These are phyloP conservation scores for Phylloscopus collybita DNA, from an alignment of 2,797 vertebrate species.

Conservation along the genomic window DNA sequence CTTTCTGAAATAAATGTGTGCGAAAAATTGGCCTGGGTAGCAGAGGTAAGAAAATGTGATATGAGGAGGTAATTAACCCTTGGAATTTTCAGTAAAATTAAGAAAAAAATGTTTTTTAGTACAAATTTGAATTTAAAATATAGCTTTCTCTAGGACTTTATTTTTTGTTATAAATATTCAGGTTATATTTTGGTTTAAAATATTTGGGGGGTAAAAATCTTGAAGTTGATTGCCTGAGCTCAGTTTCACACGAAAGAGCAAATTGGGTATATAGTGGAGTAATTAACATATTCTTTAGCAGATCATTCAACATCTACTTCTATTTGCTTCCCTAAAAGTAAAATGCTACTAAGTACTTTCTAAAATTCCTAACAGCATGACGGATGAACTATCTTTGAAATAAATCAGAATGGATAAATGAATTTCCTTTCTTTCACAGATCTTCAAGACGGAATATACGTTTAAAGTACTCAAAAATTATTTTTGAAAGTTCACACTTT, in stretches of 20 bases:
- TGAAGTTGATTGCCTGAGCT: neutral
- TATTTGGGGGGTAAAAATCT: neutral
- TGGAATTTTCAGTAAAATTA: neutral
- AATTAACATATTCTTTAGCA: neutral
- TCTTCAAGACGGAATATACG: neutral
- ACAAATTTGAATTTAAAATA: neutral
- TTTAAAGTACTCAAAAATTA: neutral
- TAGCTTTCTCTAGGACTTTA: neutral
- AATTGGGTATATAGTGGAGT: neutral
- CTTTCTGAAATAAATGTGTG: neutral
- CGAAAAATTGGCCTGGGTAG: neutral
- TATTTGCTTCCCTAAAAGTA: neutral
- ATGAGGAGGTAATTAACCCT: neutral
- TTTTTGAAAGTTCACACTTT: neutral
- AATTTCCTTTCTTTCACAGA: neutral
- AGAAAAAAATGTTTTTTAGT: fast-evolving
- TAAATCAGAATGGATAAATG: neutral
- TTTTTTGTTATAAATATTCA: neutral
- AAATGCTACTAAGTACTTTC: neutral
- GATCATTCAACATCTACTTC: neutral
- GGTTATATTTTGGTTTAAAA: neutral
- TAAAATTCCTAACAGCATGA: neutral
- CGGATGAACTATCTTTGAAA: neutral
- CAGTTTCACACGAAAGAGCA: neutral
- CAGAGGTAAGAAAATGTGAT: neutral